A percentile compares a stretch with the other conserved stretches of the same genome.
These are phyloP conservation scores for Myocastor coypus DNA, from an alignment of 2,113 vertebrate genomes.

Conservation along the genomic window DNA sequence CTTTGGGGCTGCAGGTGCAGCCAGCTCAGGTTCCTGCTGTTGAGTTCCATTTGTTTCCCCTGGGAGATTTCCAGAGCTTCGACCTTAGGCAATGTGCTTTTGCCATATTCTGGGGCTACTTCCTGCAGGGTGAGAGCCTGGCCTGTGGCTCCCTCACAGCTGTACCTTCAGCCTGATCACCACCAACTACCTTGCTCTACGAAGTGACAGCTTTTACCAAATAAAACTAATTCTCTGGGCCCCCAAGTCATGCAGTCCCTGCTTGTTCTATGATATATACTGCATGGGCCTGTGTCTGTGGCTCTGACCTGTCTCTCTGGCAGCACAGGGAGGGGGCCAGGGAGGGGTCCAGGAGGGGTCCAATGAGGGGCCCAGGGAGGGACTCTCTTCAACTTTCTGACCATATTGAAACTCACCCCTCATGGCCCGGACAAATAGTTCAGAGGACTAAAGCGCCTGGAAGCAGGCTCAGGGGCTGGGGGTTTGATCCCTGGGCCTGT, in stretches of 20 bases:
- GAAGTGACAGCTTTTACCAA: neutral
- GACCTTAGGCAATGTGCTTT: neutral
- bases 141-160: neutral
- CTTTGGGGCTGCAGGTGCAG: neutral
- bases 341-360: too few species aligned
- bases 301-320: accelerated
- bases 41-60: neutral
- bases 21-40: neutral
- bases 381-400: neutral
- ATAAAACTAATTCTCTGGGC: neutral
- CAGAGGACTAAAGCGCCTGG: too few species aligned
- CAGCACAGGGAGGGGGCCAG: too few species aligned
- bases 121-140: neutral
- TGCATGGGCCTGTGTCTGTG: neutral
- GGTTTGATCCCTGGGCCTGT: too few species aligned
- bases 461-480: too few species aligned
- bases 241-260: too few species aligned
- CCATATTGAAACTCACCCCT: neutral
- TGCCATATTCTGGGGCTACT: neutral
- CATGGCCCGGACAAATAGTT: too few species aligned
- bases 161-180: neutral
- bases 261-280: neutral
- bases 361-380: too few species aligned
- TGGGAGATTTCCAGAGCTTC: neutral
- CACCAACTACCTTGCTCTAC: accelerated